Percentiles rank a stretch among this genome's conserved stretches.
Evolutionary conservation across 2,888 invertebrate genomes (phyloP).

Genomic region (Volucella bombylans): DNA sequence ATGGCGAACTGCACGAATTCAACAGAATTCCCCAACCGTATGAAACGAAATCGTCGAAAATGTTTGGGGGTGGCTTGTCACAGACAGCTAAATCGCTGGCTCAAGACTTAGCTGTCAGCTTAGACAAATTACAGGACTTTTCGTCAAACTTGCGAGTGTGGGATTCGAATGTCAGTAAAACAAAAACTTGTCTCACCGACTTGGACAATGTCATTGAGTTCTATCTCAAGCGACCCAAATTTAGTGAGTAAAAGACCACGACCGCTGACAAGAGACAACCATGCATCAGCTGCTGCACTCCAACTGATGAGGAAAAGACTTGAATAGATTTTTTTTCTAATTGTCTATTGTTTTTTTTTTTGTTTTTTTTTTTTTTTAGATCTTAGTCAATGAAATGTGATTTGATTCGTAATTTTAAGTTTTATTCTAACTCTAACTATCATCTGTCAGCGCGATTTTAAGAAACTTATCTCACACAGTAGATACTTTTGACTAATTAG

Average conservation of each 20-base stretch:
- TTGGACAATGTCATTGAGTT: conserved; percentile 82
- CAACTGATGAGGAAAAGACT: conserved; percentile 71
- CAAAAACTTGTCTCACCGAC: conserved; percentile 80
- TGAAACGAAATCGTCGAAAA: conserved; percentile 73
- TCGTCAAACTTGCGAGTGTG: conserved; percentile 80
- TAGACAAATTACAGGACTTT: conserved; percentile 79
- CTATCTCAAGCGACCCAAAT: conserved; percentile 78
- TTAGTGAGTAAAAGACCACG: conserved; percentile 48
- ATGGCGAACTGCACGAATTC: conserved; percentile 80
- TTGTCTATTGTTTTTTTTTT: too few relatives aligned
- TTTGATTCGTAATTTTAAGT: conserved; percentile 67
- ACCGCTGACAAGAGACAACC: not conserved
- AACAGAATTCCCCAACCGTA: conserved; percentile 75
- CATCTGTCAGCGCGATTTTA: conserved; percentile 23
- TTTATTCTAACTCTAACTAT: conserved; percentile 1
- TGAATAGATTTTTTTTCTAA: conserved; percentile 30
- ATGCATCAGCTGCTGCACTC: conserved; percentile 47
- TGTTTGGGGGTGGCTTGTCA: conserved; percentile 77
- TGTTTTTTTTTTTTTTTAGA: conserved; percentile 52
- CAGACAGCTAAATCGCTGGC: conserved; percentile 80
- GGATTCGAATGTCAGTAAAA: conserved; percentile 81
- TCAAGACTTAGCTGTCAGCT: conserved; percentile 78
- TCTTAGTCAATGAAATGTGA: conserved; percentile 68
- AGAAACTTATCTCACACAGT: not conserved
- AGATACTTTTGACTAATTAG: conserved; percentile 3